Evolutionary conservation across 2,113 vertebrate genomes (phyloP).

Genomic region (Alligator sinensis): DNA sequence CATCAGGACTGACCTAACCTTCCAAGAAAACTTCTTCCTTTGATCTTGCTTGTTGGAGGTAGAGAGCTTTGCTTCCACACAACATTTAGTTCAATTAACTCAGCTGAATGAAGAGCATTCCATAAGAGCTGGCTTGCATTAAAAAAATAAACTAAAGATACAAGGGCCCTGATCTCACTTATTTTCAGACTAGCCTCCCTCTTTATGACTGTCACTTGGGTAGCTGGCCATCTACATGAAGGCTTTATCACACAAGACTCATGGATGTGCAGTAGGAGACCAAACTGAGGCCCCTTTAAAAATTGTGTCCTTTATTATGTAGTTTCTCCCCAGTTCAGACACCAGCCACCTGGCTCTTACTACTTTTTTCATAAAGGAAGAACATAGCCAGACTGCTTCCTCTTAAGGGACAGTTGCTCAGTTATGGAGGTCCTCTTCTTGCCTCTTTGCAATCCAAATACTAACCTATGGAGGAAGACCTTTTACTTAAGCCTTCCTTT

Average conservation of each 20-base stretch:
- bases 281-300: not conserved
- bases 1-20: rapidly evolving
- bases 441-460: not conserved
- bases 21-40: not conserved
- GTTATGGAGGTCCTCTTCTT: rapidly evolving
- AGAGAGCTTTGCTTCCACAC: not conserved
- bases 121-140: not conserved
- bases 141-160: not conserved
- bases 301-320: not conserved
- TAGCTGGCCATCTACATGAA: not conserved
- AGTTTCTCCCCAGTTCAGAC: not conserved
- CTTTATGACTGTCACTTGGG: not conserved
- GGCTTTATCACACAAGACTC: not conserved
- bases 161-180: rapidly evolving
- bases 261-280: not conserved
- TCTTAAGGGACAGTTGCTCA: not conserved
- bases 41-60: not conserved
- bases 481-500: not conserved
- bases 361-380: not conserved
- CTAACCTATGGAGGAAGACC: not conserved
- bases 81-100: not conserved
- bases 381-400: not conserved
- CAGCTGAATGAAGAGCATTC: not conserved
- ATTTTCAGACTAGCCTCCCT: not conserved
- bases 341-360: not conserved